Conservation (phyloP, 1,140 invertebrate species). For the Eupristina koningsbergeri region DNA sequence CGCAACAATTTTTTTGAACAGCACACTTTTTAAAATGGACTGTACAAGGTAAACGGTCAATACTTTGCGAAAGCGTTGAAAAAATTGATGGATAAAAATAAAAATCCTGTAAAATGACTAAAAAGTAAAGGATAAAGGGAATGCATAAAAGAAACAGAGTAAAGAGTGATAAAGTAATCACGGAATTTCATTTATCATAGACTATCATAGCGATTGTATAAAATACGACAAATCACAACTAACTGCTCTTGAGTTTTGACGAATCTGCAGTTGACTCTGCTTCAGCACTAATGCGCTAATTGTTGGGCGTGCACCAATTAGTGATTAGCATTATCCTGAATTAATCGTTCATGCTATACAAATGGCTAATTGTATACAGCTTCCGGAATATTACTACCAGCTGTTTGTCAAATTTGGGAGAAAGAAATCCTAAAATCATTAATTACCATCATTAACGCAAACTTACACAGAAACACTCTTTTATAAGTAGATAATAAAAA, state of each 20-base stretch:
- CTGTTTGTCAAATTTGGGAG: not conserved
- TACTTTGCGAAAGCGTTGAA: no score
- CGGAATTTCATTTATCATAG: conserved; percentile 38
- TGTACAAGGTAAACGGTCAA: no score
- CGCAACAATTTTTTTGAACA: no score
- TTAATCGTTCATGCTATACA: conserved; percentile 65
- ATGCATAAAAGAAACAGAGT: not conserved
- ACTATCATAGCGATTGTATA: not conserved
- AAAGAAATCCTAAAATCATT: not conserved
- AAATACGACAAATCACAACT: conserved; percentile 45
- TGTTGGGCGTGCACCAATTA: conserved; percentile 62
- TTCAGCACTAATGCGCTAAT: conserved; percentile 49
- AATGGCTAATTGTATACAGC: not conserved
- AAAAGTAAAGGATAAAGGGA: no score
- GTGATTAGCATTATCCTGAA: conserved; percentile 71
- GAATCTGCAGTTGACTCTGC: conserved; percentile 46
- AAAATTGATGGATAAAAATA: no score
- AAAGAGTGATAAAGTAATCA: not conserved
- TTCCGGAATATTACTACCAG: not conserved
- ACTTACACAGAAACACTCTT: not conserved
- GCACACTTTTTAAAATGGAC: no score
- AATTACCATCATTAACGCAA: not conserved
- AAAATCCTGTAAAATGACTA: no score
- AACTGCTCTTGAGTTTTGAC: conserved; percentile 16
- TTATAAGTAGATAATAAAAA: no score